phyloP scores from a whole-genome alignment of 2,888 invertebrate genomes.

The Baccha elongata region DNA sequence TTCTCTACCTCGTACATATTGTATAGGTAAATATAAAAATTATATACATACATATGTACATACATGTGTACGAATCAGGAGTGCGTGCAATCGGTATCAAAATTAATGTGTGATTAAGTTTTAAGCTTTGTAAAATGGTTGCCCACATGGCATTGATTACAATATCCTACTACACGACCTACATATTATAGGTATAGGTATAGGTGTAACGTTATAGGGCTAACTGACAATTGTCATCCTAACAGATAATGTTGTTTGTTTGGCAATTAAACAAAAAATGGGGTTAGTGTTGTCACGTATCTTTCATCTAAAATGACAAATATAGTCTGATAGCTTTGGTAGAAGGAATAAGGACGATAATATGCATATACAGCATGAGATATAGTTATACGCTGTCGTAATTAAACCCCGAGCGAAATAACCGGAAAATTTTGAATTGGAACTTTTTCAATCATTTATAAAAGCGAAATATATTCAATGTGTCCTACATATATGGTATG shows the following conservation, averaged over 20 bases:
- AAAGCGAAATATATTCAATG: too few species aligned
- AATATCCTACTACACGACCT: neutral
- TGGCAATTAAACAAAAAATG: slow-evolving; percentile 14
- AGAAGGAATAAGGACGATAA: too few species aligned
- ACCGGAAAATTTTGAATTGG: too few species aligned
- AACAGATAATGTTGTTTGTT: slow-evolving; percentile 6
- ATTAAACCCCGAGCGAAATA: too few species aligned
- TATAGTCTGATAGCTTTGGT: neutral
- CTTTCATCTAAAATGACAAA: neutral
- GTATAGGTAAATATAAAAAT: too few species aligned
- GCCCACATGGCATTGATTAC: neutral
- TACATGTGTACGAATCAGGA: neutral
- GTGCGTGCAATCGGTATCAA: slow-evolving; percentile 13
- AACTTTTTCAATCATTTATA: too few species aligned
- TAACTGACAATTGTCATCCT: slow-evolving; percentile 5
- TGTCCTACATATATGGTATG: too few species aligned
- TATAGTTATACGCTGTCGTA: too few species aligned
- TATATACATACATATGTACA: too few species aligned
- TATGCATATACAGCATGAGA: too few species aligned
- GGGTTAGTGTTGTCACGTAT: neutral
- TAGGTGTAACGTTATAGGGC: neutral
- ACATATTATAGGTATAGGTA: too few species aligned
- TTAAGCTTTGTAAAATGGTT: too few species aligned
- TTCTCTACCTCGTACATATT: neutral
- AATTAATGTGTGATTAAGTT: neutral